These are phyloP conservation scores for Arrhopalites spinosus DNA, from an alignment of 2,888 invertebrate genomes.

Conservation along the genomic window DNA sequence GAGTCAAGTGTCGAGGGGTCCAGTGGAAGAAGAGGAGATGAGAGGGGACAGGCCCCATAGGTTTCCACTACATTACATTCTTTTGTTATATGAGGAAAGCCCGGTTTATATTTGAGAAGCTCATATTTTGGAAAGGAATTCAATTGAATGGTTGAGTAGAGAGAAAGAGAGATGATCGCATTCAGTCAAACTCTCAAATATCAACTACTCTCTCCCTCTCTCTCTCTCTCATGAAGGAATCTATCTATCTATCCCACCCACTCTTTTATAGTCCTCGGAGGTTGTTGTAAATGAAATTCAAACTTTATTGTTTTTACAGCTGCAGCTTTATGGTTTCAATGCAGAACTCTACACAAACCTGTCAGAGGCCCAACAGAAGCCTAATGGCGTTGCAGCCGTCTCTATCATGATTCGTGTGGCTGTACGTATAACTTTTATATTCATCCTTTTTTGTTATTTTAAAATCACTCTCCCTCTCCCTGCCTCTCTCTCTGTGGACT, in stretches of 20 bases:
- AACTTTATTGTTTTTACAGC: slow-evolving; percentile 67
- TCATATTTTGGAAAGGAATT: slow-evolving; percentile 45
- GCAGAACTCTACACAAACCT: slow-evolving; percentile 95
- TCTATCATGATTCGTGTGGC: slow-evolving; percentile 90
- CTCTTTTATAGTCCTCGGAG: not conserved
- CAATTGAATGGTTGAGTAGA: slow-evolving; percentile 34
- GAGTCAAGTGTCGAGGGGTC: slow-evolving; percentile 31
- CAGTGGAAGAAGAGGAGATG: not conserved
- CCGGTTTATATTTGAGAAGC: slow-evolving; percentile 23
- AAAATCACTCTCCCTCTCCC: not conserved
- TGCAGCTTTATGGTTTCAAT: slow-evolving; percentile 96
- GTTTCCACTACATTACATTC: slow-evolving; percentile 33
- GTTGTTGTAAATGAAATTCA: slow-evolving; percentile 38
- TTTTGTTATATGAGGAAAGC: not conserved
- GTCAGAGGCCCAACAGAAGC: slow-evolving; percentile 93
- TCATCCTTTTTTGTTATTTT: not conserved
- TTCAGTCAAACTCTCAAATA: slow-evolving; percentile 17
- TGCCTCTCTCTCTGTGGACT: too few relatives aligned
- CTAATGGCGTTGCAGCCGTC: slow-evolving; percentile 94
- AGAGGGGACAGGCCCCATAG: not conserved
- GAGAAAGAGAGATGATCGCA: slow-evolving; percentile 19
- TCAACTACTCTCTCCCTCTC: slow-evolving; percentile 1
- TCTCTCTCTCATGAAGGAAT: not conserved
- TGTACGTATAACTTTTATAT: slow-evolving; percentile 26
- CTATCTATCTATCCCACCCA: not conserved